Percentiles rank a stretch among this genome's conserved stretches.
Evolutionary conservation across 2,888 invertebrate genomes (phyloP).

Genomic region (Orchesellides sinensis): DNA sequence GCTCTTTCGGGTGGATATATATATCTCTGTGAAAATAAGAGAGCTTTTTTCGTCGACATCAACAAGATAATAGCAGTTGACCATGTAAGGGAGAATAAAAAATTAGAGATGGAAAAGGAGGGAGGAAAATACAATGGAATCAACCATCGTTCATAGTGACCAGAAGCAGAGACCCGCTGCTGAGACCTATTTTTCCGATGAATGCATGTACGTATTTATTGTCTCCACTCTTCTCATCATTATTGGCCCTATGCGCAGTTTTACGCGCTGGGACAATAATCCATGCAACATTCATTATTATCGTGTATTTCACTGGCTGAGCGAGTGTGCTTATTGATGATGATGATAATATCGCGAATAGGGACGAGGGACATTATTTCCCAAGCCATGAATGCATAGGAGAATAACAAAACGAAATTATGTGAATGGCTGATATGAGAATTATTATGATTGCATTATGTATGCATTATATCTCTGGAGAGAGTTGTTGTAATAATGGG

Average conservation of each 20-base stretch:
- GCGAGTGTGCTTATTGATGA: neutral
- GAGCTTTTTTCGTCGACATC: conserved; percentile 30
- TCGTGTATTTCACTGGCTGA: neutral
- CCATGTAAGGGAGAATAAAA: conserved; percentile 24
- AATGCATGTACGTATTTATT: conserved; percentile 12
- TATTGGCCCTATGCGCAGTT: conserved; percentile 8
- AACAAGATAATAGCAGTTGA: conserved; percentile 57
- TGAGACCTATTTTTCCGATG: conserved; percentile 30
- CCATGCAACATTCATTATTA: conserved; percentile 38
- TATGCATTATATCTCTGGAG: conserved; percentile 20
- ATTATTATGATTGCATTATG: conserved; percentile 42
- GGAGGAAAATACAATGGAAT: conserved; percentile 34
- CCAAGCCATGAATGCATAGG: neutral
- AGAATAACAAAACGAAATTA: neutral
- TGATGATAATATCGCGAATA: conserved; percentile 26
- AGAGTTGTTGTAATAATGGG: conserved; percentile 37
- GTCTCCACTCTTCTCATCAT: no score
- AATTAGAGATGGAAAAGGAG: neutral
- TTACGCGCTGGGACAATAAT: conserved; percentile 24
- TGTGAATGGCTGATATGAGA: neutral
- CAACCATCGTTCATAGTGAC: conserved; percentile 35
- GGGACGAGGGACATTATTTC: conserved; percentile 8
- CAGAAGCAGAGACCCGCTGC: conserved; percentile 20
- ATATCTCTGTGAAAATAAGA: conserved; percentile 27
- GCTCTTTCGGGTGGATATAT: conserved; percentile 37